A percentile compares a stretch with the other conserved stretches of the same genome.
phyloP scores from a whole-genome alignment of 2,113 vertebrate genomes.

The Zosterops borbonicus region DNA sequence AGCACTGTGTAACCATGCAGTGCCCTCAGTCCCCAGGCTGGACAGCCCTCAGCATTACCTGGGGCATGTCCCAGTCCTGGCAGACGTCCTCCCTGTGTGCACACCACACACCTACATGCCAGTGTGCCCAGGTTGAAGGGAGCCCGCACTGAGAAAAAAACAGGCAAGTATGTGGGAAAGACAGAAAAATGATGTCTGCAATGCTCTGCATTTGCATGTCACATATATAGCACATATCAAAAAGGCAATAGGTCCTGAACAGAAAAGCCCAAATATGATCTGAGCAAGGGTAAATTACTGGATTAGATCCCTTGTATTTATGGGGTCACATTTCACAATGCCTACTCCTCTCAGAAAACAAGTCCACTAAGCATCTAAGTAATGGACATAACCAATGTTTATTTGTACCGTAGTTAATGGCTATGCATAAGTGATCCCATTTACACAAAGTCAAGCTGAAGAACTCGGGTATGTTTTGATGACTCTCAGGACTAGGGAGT shows the following conservation, averaged over 20 bases:
- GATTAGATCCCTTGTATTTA: background rate
- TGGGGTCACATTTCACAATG: background rate
- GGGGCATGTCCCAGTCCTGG: background rate
- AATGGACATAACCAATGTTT: background rate
- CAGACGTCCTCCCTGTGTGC: accelerated
- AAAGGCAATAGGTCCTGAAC: background rate
- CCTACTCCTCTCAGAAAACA: background rate
- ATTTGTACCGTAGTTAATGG: background rate
- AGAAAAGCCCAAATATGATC: background rate
- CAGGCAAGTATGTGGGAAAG: background rate
- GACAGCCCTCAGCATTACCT: background rate
- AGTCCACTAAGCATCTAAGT: background rate
- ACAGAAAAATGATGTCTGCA: background rate
- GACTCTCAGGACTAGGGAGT: background rate
- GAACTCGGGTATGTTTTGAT: background rate
- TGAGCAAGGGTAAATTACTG: background rate
- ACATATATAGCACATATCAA: accelerated
- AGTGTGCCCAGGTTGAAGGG: background rate
- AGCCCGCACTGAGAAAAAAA: accelerated
- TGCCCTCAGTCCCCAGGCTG: accelerated
- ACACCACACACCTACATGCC: background rate
- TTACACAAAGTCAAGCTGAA: background rate
- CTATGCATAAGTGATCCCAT: background rate
- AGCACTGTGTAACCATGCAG: accelerated
- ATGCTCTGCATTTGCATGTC: background rate